These are phyloP conservation scores for Melanogrammus aeglefinus DNA, from an alignment of 2,797 vertebrate genomes.

Conservation along the genomic window DNA sequence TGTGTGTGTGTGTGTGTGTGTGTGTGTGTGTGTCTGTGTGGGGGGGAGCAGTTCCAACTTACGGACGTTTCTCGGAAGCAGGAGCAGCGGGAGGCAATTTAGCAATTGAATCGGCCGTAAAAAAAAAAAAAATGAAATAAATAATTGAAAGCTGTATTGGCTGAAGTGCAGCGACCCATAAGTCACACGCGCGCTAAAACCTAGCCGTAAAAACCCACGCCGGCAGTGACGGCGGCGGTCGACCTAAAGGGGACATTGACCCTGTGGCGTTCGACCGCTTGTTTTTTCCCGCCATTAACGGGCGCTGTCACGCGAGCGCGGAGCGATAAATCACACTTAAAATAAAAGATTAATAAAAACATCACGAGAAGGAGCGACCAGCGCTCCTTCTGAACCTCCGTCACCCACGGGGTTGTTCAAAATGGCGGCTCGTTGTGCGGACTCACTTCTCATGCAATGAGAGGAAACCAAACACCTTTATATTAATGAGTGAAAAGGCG, in stretches of 20 bases:
- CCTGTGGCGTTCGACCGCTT: not conserved
- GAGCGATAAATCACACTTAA: not conserved
- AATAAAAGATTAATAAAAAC: not conserved
- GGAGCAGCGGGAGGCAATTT: not conserved
- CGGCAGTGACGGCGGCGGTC: not conserved
- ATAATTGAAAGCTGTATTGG: not conserved
- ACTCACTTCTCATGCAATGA: no score
- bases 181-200: not conserved
- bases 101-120: not conserved
- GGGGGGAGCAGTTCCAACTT: not conserved
- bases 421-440: no score
- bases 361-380: not conserved
- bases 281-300: not conserved
- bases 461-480: not conserved
- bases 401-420: no score
- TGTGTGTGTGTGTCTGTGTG: not conserved
- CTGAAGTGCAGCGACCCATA: not conserved
- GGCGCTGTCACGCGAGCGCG: not conserved
- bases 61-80: not conserved
- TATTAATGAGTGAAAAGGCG: not conserved
- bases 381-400: not conserved
- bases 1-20: not conserved
- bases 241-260: not conserved
- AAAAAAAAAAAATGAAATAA: not conserved
- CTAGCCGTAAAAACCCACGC: not conserved